Conservation (phyloP, 2,797 vertebrate genomes). For the Artibeus lituratus region DNA sequence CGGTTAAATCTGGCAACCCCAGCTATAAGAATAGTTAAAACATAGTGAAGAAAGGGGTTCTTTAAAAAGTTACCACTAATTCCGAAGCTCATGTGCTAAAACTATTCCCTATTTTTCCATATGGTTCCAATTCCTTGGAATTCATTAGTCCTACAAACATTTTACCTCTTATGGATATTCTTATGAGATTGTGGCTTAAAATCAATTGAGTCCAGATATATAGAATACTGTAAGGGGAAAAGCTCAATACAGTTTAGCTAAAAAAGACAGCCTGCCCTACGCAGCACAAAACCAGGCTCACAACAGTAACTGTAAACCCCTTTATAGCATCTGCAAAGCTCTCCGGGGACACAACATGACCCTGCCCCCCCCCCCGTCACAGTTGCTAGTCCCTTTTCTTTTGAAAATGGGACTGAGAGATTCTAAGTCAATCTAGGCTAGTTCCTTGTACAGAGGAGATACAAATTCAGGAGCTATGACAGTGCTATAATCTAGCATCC, state of each 20-base stretch:
- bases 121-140: slow-evolving; percentile 3
- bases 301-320: background rate
- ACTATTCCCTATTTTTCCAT: slow-evolving; percentile 29
- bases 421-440: background rate
- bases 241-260: background rate
- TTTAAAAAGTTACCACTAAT: slow-evolving; percentile 68
- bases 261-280: background rate
- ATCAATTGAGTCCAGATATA: background rate
- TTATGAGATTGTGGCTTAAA: slow-evolving; percentile 32
- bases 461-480: background rate
- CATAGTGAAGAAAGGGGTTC: slow-evolving; percentile 52
- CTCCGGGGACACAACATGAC: background rate
- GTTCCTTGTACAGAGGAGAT: background rate
- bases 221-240: background rate
- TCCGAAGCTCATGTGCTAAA: slow-evolving; percentile 56
- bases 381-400: background rate
- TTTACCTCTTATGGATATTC: background rate
- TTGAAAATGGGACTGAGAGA: background rate
- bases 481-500: background rate
- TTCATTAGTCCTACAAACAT: slow-evolving; percentile 63
- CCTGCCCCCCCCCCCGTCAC: background rate
- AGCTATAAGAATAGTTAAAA: slow-evolving; percentile 63
- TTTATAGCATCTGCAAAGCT: background rate
- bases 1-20: background rate
- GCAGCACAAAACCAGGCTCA: background rate